These are phyloP conservation scores for silkworm (Bombyx mori) DNA, from an alignment of 1,140 invertebrate genomes.

Conservation along the genomic window ASM3026992v2 NC_085113.1:4573501-4574000, in stretches of 20 bases:
- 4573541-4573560: constrained; percentile 20
- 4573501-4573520: constrained; percentile 7
- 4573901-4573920: no score
- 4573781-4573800: constrained; percentile 22
- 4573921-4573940: no score
- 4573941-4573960: no score
- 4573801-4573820: constrained; percentile 35
- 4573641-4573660: not conserved
- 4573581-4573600: no score
- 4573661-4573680: not conserved
- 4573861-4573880: no score
- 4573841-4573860: not conserved
- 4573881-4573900: no score
- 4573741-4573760: constrained; percentile 28
- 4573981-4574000: no score
- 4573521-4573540: constrained; percentile 38
- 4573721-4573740: constrained; percentile 20
- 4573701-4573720: constrained; percentile 16
- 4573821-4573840: constrained; percentile 16
- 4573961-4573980: no score
- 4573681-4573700: constrained; percentile 4
- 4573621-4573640: no score
- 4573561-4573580: no score
- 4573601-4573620: no score
- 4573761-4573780: constrained; percentile 17